Conservation (phyloP, 30 jellyfish, hydroid and myxozoan species). For the Rhopilema esculentum region DNA sequence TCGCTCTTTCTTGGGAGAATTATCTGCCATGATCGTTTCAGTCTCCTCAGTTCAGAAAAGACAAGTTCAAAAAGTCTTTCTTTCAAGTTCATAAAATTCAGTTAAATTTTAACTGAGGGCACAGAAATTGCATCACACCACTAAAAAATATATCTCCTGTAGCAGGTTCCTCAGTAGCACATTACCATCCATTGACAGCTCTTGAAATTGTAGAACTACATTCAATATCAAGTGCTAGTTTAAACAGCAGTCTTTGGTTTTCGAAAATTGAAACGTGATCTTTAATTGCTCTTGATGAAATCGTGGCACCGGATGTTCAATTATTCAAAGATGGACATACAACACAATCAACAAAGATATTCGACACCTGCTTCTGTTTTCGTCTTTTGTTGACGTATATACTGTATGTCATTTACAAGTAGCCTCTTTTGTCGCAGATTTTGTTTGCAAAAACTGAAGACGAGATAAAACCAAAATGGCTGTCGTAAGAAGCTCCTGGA, state of each 20-base stretch:
- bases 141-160: background rate
- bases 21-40: constrained; percentile 45
- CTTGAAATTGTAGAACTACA: too few species aligned
- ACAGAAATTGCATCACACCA: background rate
- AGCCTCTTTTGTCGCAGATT: background rate
- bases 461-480: background rate
- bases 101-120: background rate
- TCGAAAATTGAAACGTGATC: background rate
- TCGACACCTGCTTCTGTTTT: constrained; percentile 54
- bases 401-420: background rate
- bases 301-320: constrained; percentile 81
- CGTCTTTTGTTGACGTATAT: background rate
- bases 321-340: constrained; percentile 41
- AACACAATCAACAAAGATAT: background rate
- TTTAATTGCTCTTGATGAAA: background rate
- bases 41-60: background rate
- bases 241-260: background rate
- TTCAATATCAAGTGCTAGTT: too few species aligned
- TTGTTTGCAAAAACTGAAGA: background rate
- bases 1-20: constrained; percentile 43
- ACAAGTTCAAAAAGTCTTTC: background rate
- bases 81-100: background rate
- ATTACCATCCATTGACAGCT: background rate
- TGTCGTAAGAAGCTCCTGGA: background rate
- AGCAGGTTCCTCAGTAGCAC: background rate